A percentile compares a stretch with the other conserved stretches of the same genome.
phyloP scores from a whole-genome alignment of 2,888 invertebrate genomes.

The Diarsia dahlii region DNA sequence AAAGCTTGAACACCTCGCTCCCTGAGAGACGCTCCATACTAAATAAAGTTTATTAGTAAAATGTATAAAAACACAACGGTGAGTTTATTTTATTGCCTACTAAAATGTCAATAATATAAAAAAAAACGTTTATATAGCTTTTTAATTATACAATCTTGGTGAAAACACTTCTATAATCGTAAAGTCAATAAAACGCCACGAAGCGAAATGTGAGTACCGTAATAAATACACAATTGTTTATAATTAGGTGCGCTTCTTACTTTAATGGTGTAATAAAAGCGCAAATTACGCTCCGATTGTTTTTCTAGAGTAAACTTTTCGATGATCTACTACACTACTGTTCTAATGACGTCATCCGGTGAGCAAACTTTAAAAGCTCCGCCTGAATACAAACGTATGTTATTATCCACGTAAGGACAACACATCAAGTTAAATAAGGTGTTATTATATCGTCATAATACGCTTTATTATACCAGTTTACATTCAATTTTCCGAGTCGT shows the following conservation, averaged over 20 bases:
- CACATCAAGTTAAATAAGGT: constrained; percentile 18
- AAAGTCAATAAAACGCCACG: constrained; percentile 62
- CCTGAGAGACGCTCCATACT: neutral
- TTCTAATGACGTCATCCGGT: constrained; percentile 35
- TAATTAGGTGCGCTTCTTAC: constrained; percentile 83
- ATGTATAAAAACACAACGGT: constrained; percentile 6
- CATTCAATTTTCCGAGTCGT: constrained; percentile 9
- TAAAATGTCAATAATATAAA: constrained; percentile 19
- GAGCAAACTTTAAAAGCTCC: constrained; percentile 24
- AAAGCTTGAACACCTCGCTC: neutral
- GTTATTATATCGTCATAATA: constrained; percentile 33
- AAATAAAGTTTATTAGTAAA: neutral
- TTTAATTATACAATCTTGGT: constrained; percentile 54
- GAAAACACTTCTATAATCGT: constrained; percentile 64
- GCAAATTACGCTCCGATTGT: constrained; percentile 79
- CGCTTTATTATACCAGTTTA: constrained; percentile 23
- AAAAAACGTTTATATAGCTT: constrained; percentile 25
- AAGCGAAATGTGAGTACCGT: constrained; percentile 71
- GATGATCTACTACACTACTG: constrained; percentile 58
- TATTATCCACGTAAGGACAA: constrained; percentile 37
- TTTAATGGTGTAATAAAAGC: constrained; percentile 84
- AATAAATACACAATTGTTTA: constrained; percentile 84
- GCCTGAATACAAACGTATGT: constrained; percentile 23
- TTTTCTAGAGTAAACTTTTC: constrained; percentile 72
- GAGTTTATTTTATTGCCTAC: neutral